phyloP scores from a whole-genome alignment of 2,888 invertebrate species.

The Incurvaria masculella region DNA sequence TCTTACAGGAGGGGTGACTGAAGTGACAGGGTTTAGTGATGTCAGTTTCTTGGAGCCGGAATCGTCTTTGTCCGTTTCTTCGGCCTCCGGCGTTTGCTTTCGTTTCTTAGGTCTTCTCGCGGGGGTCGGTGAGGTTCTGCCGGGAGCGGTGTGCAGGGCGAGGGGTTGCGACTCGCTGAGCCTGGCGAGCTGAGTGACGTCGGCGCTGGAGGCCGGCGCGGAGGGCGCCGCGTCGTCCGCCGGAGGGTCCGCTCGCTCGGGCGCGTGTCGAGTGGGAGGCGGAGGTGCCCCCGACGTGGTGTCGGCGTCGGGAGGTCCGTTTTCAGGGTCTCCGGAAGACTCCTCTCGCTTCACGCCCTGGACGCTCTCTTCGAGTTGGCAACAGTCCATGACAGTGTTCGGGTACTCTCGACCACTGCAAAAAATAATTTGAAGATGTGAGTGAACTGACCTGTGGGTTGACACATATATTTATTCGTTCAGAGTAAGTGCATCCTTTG shows the following conservation, averaged over 20 bases:
- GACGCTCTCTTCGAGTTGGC: constrained; percentile 83
- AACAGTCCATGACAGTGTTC: constrained; percentile 90
- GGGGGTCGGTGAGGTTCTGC: constrained; percentile 57
- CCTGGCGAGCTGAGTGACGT: constrained; percentile 46
- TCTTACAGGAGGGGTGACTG: constrained; percentile 42
- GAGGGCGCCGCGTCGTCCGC: constrained; percentile 36
- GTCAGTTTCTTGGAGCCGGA: constrained; percentile 47
- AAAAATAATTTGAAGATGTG: too few relatives aligned
- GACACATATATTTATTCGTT: too few relatives aligned
- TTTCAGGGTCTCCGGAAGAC: constrained; percentile 77
- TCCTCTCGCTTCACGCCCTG: constrained; percentile 84
- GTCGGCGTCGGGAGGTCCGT: constrained; percentile 85
- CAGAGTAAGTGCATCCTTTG: too few relatives aligned
- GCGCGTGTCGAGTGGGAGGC: constrained; percentile 32
- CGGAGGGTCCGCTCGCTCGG: constrained; percentile 42
- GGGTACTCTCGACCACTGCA: constrained; percentile 83
- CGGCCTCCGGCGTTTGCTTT: constrained; percentile 45
- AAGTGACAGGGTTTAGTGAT: constrained; percentile 39
- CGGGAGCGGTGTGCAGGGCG: constrained; percentile 40
- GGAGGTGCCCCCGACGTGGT: constrained; percentile 45
- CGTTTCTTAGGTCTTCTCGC: constrained; percentile 58
- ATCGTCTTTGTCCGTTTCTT: constrained; percentile 38
- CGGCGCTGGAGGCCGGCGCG: constrained; percentile 42
- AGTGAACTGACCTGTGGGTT: too few relatives aligned
- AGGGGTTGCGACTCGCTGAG: constrained; percentile 41